A percentile compares a stretch with the other conserved stretches of the same genome.
Conservation (phyloP, 2,797 vertebrate species). For the Acrocephalus scirpaceus region DNA sequence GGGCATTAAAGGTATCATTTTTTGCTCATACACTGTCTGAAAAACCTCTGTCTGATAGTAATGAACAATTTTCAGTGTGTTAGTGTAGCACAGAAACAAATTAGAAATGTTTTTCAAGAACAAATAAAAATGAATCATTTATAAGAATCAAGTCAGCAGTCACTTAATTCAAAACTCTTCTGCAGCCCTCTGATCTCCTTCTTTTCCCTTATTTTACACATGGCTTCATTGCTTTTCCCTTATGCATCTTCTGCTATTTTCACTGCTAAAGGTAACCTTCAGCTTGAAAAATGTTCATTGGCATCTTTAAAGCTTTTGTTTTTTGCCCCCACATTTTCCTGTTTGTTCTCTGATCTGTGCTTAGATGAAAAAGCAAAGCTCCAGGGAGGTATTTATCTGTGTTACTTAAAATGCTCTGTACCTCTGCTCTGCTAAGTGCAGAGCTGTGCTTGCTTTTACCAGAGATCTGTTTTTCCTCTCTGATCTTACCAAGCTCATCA, state of each 20-base stretch:
- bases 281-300: conserved; percentile 38
- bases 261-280: conserved; percentile 24
- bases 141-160: not conserved
- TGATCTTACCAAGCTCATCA: conserved; percentile 49
- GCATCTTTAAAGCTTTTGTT: conserved; percentile 17
- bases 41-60: not conserved
- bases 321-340: not conserved
- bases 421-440: conserved; percentile 32
- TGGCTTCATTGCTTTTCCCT: not conserved
- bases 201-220: conserved; percentile 7
- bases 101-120: not conserved
- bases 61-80: not conserved
- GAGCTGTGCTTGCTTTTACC: conserved; percentile 50
- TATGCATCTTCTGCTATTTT: not conserved
- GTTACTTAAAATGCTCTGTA: conserved; percentile 56
- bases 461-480: conserved; percentile 37
- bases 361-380: conserved; percentile 50
- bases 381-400: conserved; percentile 48
- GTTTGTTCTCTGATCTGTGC: conserved; percentile 17
- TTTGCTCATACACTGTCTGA: not conserved
- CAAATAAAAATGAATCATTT: not conserved
- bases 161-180: conserved; percentile 5
- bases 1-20: not conserved
- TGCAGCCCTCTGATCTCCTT: not conserved
- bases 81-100: not conserved